Conservation (phyloP, 2,113 vertebrate species). For the Electrona antarctica region DNA sequence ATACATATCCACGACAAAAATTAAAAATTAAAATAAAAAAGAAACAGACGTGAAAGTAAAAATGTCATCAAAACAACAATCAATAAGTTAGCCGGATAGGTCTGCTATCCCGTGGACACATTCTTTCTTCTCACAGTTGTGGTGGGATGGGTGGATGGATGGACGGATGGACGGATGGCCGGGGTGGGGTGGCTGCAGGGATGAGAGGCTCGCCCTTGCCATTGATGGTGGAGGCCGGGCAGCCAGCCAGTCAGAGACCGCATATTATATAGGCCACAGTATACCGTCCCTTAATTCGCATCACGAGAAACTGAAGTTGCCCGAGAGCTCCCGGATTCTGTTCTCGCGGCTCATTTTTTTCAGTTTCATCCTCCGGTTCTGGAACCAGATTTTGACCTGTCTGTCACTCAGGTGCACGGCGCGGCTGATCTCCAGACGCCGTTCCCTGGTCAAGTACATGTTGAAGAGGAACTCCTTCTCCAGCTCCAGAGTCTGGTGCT, state of each 20-base stretch:
- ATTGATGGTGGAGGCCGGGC: slow-evolving; percentile 60
- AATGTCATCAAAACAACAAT: slow-evolving; percentile 66
- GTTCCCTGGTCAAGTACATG: slow-evolving; percentile 99
- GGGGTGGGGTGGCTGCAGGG: too few relatives aligned
- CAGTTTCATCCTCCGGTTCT: slow-evolving; percentile 99
- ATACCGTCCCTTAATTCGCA: too few relatives aligned
- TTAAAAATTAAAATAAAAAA: background rate
- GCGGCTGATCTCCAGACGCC: slow-evolving; percentile 99
- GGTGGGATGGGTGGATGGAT: slow-evolving; percentile 29
- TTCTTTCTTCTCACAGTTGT: slow-evolving; percentile 59
- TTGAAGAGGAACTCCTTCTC: slow-evolving; percentile 99
- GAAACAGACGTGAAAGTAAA: slow-evolving; percentile 65
- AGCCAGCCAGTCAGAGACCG: slow-evolving; percentile 35
- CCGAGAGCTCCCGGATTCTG: slow-evolving; percentile 96
- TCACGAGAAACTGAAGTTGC: slow-evolving; percentile 98
- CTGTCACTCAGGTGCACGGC: slow-evolving; percentile 98
- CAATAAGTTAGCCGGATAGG: slow-evolving; percentile 77
- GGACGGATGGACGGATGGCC: slow-evolving; percentile 23
- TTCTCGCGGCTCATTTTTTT: slow-evolving; percentile 99
- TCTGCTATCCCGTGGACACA: slow-evolving; percentile 64
- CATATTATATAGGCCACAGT: slow-evolving; percentile 68
- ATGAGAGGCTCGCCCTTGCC: slow-evolving; percentile 32
- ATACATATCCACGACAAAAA: slow-evolving; percentile 73
- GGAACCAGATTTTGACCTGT: slow-evolving; percentile 99
- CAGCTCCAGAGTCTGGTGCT: slow-evolving; percentile 98